phyloP scores from a whole-genome alignment of 1,140 invertebrate genomes.

The Augochlora pura region DNA sequence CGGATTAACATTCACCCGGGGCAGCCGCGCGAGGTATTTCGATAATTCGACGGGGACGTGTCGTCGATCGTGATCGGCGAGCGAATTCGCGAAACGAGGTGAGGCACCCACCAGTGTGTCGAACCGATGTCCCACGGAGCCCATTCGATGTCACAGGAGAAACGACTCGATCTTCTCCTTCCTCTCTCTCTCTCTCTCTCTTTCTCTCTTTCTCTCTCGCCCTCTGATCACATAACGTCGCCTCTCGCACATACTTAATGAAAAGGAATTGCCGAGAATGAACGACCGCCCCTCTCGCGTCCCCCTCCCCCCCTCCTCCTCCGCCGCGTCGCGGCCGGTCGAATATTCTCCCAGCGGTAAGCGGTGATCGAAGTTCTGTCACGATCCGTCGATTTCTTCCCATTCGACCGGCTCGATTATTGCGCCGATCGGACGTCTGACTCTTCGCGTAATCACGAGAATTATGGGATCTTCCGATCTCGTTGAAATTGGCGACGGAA shows the following conservation, averaged over 20 bases:
- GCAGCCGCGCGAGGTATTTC: slow-evolving; percentile 64
- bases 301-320: too few relatives aligned
- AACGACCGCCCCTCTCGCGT: not conserved
- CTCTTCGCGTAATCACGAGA: not conserved
- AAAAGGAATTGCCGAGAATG: slow-evolving; percentile 33
- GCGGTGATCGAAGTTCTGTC: slow-evolving; percentile 35
- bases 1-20: slow-evolving; percentile 62
- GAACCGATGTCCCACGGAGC: slow-evolving; percentile 53
- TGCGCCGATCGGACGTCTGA: not conserved
- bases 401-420: not conserved
- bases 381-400: slow-evolving; percentile 27
- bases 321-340: too few relatives aligned
- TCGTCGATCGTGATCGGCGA: slow-evolving; percentile 69
- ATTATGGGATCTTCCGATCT: too few relatives aligned
- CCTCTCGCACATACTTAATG: slow-evolving; percentile 17
- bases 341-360: slow-evolving; percentile 23
- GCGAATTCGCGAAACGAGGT: slow-evolving; percentile 65
- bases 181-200: not conserved
- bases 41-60: slow-evolving; percentile 69
- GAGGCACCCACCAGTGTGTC: slow-evolving; percentile 56
- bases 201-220: too few relatives aligned
- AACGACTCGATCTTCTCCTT: not conserved
- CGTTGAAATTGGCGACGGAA: too few relatives aligned
- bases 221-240: slow-evolving; percentile 31
- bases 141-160: slow-evolving; percentile 39